Conservation (phyloP, 2,113 vertebrate species). For the Gambusia holbrooki region DNA sequence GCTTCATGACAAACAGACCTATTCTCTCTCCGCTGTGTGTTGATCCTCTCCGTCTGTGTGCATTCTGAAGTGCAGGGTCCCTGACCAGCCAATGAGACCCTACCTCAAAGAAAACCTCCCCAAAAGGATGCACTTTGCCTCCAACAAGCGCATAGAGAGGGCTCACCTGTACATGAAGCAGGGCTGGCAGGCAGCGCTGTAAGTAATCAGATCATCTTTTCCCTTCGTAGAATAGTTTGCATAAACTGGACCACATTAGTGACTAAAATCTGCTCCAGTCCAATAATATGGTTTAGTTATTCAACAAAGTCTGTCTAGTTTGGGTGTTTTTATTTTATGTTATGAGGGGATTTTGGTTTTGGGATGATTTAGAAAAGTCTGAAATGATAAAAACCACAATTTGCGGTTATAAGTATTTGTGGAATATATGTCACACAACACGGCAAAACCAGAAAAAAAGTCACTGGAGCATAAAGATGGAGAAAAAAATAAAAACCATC, state of each 20-base stretch:
- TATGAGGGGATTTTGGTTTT: too few relatives aligned
- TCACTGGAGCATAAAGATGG: too few relatives aligned
- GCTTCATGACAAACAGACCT: slow-evolving; percentile 55
- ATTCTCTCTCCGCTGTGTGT: slow-evolving; percentile 26
- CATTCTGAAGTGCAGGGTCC: slow-evolving; percentile 85
- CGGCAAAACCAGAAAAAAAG: too few relatives aligned
- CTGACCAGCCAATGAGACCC: slow-evolving; percentile 88
- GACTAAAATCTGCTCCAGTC: background rate
- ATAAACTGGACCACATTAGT: background rate
- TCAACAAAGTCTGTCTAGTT: background rate
- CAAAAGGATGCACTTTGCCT: slow-evolving; percentile 92
- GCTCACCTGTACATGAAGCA: slow-evolving; percentile 88
- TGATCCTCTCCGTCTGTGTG: slow-evolving; percentile 52
- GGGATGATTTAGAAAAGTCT: too few relatives aligned
- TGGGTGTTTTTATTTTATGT: background rate
- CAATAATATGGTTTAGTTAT: background rate
- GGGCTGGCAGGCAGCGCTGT: slow-evolving; percentile 91
- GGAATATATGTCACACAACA: too few relatives aligned
- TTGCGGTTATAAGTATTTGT: too few relatives aligned
- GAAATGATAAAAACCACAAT: too few relatives aligned
- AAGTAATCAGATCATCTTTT: slow-evolving; percentile 37
- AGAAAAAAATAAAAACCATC: too few relatives aligned
- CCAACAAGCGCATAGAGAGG: slow-evolving; percentile 90
- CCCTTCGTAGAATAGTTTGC: background rate
- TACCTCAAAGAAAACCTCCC: slow-evolving; percentile 91